These are phyloP conservation scores for Venusia cambrica DNA, from an alignment of 2,888 invertebrate genomes.

Conservation along the genomic window DNA sequence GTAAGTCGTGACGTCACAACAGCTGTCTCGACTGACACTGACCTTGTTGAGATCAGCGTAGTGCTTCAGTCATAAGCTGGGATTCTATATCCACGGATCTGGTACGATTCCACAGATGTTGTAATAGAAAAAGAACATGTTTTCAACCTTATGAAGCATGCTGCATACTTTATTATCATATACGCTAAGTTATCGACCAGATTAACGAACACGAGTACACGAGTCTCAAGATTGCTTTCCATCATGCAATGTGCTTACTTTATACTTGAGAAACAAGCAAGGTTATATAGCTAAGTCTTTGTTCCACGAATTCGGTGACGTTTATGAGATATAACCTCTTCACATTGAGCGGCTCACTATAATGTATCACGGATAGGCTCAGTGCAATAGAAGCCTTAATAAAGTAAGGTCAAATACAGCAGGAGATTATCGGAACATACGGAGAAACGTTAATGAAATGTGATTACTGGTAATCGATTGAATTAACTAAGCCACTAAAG, in stretches of 20 bases:
- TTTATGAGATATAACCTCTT: no score
- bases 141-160: not conserved
- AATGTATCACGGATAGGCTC: slow-evolving; percentile 14
- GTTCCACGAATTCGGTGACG: slow-evolving; percentile 1
- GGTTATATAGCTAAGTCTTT: not conserved
- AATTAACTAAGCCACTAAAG: no score
- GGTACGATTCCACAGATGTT: slow-evolving; percentile 4
- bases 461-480: no score
- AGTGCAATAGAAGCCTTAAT: slow-evolving; percentile 55
- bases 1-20: slow-evolving; percentile 29
- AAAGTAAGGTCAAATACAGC: slow-evolving; percentile 56
- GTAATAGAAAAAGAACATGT: no score
- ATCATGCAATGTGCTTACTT: slow-evolving; percentile 13
- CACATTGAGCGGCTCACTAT: not conserved
- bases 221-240: slow-evolving; percentile 9
- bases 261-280: slow-evolving; percentile 2
- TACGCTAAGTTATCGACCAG: slow-evolving; percentile 9
- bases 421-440: slow-evolving; percentile 47
- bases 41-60: slow-evolving; percentile 25
- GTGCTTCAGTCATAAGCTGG: slow-evolving; percentile 24
- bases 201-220: slow-evolving; percentile 8
- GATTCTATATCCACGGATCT: slow-evolving; percentile 13
- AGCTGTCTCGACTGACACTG: slow-evolving; percentile 27
- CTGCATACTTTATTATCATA: slow-evolving; percentile 3
- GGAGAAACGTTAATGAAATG: no score